Conservation (phyloP, 1,140 invertebrate species). For the Matsumurasca onukii region DNA sequence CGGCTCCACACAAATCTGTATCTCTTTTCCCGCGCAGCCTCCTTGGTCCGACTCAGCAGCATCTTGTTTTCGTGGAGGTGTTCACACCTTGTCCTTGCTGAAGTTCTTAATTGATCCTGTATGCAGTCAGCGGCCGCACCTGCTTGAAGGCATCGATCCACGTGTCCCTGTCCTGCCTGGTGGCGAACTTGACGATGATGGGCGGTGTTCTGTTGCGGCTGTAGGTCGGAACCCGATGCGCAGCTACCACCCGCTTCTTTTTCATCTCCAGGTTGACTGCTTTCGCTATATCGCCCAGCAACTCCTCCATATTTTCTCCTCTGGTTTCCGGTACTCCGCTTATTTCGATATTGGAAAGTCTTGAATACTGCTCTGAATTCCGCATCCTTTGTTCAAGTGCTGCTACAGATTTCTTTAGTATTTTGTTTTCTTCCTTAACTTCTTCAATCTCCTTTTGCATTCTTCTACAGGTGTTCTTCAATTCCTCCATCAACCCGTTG, state of each 20-base stretch:
- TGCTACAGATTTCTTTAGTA: no score
- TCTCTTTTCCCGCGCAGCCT: neutral
- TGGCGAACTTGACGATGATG: no score
- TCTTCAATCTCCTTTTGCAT: no score
- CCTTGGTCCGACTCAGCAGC: neutral
- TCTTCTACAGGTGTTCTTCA: no score
- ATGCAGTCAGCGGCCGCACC: neutral
- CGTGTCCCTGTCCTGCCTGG: neutral
- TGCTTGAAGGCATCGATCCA: neutral
- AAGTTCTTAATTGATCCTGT: no score
- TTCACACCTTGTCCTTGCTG: neutral
- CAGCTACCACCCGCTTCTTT: neutral
- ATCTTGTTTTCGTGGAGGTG: neutral
- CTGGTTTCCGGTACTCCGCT: no score
- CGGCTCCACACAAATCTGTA: slow-evolving; percentile 1
- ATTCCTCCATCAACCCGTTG: no score
- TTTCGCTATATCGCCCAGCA: neutral
- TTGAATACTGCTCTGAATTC: no score
- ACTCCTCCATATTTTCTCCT: neutral
- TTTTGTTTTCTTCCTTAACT: no score
- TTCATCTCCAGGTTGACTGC: neutral
- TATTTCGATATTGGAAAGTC: no score
- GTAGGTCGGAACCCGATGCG: neutral
- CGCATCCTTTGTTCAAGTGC: no score
- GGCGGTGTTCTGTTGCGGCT: no score